Evolutionary conservation across 2,113 vertebrate genomes (phyloP).

Genomic region (Phaethon lepturus): DNA sequence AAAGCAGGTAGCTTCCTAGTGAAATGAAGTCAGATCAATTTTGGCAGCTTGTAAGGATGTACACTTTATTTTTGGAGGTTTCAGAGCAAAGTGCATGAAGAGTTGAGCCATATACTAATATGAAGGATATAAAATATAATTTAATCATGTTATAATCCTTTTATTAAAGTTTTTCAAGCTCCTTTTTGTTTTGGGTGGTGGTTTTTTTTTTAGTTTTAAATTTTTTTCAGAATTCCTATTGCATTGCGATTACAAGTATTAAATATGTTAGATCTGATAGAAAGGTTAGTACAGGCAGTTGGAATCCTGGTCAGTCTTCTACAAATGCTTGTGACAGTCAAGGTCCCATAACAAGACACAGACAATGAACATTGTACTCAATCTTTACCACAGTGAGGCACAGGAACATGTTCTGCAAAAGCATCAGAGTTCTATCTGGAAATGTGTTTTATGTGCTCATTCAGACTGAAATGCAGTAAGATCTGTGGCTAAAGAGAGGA

Average conservation of each 20-base stretch:
- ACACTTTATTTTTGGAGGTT: not conserved
- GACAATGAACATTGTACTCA: not conserved
- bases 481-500: not conserved
- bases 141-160: not conserved
- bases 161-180: not conserved
- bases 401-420: not conserved
- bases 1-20: not conserved
- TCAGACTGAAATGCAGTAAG: not conserved
- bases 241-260: not conserved
- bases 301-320: not conserved
- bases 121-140: not conserved
- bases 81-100: not conserved
- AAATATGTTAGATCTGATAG: not conserved
- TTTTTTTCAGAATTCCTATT: not conserved
- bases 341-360: not conserved
- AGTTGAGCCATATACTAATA: not conserved
- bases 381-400: not conserved
- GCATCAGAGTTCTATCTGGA: not conserved
- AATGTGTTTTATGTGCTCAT: not conserved
- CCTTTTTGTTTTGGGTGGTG: not conserved
- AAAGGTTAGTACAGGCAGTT: not conserved
- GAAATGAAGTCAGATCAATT: not conserved
- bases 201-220: too few relatives aligned
- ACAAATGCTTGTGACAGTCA: not conserved
- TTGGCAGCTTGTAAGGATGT: not conserved